Conservation (phyloP, 2,113 vertebrate species). For the Galbula dea region DNA sequence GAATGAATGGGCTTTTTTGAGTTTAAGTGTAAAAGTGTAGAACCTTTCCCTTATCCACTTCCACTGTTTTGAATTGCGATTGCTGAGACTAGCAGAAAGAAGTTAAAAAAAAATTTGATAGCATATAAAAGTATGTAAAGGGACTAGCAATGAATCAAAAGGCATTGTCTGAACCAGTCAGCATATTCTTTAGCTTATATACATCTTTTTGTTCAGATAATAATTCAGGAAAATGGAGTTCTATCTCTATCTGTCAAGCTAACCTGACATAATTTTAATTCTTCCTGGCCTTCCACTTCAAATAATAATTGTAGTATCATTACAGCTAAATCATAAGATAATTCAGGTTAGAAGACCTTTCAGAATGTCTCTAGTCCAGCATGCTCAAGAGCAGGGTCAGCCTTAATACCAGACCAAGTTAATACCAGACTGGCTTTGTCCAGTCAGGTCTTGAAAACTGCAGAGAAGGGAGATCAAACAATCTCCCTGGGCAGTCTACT, state of each 20-base stretch:
- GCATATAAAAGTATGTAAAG: background rate
- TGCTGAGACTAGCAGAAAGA: background rate
- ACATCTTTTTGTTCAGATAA: background rate
- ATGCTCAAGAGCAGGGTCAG: background rate
- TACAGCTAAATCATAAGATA: background rate
- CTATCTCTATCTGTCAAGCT: background rate
- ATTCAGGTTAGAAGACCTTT: background rate
- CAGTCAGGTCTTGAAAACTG: background rate
- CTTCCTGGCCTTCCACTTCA: background rate
- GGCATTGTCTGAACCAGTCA: background rate
- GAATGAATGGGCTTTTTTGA: background rate
- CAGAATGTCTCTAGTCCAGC: background rate
- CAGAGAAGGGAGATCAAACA: background rate
- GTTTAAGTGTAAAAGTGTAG: background rate
- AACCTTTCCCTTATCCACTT: background rate
- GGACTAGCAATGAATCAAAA: background rate
- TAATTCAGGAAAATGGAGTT: background rate
- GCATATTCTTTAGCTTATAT: background rate
- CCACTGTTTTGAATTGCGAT: background rate
- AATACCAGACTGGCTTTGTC: background rate
- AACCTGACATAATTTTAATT: background rate
- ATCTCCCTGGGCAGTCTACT: background rate
- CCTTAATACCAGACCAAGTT: background rate
- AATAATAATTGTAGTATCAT: background rate
- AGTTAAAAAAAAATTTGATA: background rate